phyloP scores from a whole-genome alignment of 2,797 vertebrate species.

The Neosilurus mollespiculum region DNA sequence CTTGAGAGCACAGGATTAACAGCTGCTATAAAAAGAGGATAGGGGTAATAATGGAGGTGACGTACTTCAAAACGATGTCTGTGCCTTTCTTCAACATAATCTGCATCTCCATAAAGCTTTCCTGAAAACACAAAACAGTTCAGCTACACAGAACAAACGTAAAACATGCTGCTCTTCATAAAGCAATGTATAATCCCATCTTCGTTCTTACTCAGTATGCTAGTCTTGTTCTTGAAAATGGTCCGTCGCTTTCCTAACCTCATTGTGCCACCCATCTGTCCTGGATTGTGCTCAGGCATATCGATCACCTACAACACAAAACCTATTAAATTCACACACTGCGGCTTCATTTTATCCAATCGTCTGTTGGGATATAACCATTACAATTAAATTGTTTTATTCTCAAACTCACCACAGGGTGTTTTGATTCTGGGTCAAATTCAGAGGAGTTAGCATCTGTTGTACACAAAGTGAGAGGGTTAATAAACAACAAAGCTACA shows the following conservation, averaged over 20 bases:
- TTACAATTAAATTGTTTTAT: background rate
- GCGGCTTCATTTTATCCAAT: background rate
- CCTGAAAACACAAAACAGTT: conserved; percentile 63
- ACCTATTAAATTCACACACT: background rate
- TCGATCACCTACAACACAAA: conserved; percentile 83
- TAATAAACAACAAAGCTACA: background rate
- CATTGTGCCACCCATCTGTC: conserved; percentile 96
- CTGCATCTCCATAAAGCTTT: conserved; percentile 85
- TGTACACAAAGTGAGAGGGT: conserved; percentile 1
- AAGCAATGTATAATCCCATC: background rate
- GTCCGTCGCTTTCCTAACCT: conserved; percentile 90
- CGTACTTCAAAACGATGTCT: conserved; percentile 92
- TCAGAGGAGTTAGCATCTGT: conserved; percentile 96
- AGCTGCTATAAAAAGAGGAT: background rate
- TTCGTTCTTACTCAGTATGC: conserved; percentile 79
- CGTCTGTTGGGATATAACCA: no score
- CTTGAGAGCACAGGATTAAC: background rate
- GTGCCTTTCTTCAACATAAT: conserved; percentile 90
- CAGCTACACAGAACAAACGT: background rate
- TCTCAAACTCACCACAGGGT: conserved; percentile 86
- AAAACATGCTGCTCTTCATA: no score
- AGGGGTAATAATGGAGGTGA: background rate
- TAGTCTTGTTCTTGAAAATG: conserved; percentile 83
- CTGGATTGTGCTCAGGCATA: conserved; percentile 96
- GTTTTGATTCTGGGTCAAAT: conserved; percentile 85